A percentile compares a stretch with the other conserved stretches of the same genome.
Evolutionary conservation across 37 sponge, comb jelly and placozoan species (phyloP).

Genomic region (Aphrocallistes beatrix): DNA sequence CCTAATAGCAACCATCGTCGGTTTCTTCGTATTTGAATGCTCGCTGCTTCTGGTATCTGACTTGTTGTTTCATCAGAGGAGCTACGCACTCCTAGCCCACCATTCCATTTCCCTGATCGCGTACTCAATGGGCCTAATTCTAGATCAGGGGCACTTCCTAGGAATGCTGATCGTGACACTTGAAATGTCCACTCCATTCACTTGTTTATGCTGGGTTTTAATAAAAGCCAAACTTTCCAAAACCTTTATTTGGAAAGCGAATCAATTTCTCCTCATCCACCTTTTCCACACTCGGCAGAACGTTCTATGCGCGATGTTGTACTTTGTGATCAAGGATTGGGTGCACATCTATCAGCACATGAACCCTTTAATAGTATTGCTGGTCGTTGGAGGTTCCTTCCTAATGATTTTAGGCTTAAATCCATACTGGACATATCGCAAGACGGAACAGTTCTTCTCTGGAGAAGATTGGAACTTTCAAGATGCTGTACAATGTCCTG

Average conservation of each 20-base stretch:
- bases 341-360: conserved; percentile 18
- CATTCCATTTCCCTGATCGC: background rate
- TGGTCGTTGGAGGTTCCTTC: background rate
- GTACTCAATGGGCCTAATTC: background rate
- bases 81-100: background rate
- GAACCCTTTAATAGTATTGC: background rate
- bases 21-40: conserved; percentile 25
- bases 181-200: conserved; percentile 26
- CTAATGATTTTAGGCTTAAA: conserved; percentile 33
- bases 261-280: conserved; percentile 24
- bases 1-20: background rate
- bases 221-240: conserved; percentile 20
- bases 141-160: conserved; percentile 1
- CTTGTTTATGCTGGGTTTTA: conserved; percentile 23
- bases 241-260: conserved; percentile 17
- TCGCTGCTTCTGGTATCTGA: background rate
- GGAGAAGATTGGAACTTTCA: conserved; percentile 54
- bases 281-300: conserved; percentile 24
- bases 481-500: no score
- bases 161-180: background rate
- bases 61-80: background rate
- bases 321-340: conserved; percentile 29
- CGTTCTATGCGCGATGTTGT: background rate
- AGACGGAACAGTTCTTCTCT: conserved; percentile 48
- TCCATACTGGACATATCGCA: conserved; percentile 58